Base-by-base conservation (phyloP, 2,888 invertebrate genomes). In the Creontiades dilutus region DNA sequence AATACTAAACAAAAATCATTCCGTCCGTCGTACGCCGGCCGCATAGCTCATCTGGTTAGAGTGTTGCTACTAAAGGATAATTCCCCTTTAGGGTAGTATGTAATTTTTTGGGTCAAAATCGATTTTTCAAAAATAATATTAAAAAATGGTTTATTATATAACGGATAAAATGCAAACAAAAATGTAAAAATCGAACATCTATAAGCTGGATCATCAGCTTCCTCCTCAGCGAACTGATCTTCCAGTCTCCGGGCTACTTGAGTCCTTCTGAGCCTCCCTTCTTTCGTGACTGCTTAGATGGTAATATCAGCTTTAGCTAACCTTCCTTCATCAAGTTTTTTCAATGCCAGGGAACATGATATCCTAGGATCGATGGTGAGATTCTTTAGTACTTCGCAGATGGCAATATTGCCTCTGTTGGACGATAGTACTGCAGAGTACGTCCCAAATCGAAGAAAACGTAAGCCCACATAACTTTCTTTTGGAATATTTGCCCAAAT, bases 401-500 rank as follows among this genome's bases (percentile, higher is more conserved):
- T 46, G 37, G 16, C 78, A 14, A 78, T 37, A n/a, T 78, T 78
- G 28, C 78, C 78, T 47, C 37, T 78, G n/a, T 78, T 78, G 78
- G 37, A 78, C 16, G 78, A 78, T n/a, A 78, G 28, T 28, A 28
- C 78, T 14, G 78, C 78, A 23, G 78, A 46, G 78, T 82, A 87
- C 23, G 81, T 82, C 78, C 90, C 90, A 88, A 80, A 89, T 48
- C 48, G 68, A n/a, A 91, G 91, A 46, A 90, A 87, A 46, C 55
- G 80, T 55, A 91, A 57, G 46, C 75, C 78, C 0, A 90, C 88
- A 90, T 90, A 90, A 14, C 75, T 81, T 47, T 48, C 90, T 90
- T 90, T 90, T 57, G 90, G 90, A 88, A 90, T 75, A 19, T 82
- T 75, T 23, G 82, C 52, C 90, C 90, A 90, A 37, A 90, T 27